Percentiles rank a stretch among this genome's conserved stretches.
phyloP scores from a whole-genome alignment of 2,113 vertebrate species.

The Mus spicilegus region DNA sequence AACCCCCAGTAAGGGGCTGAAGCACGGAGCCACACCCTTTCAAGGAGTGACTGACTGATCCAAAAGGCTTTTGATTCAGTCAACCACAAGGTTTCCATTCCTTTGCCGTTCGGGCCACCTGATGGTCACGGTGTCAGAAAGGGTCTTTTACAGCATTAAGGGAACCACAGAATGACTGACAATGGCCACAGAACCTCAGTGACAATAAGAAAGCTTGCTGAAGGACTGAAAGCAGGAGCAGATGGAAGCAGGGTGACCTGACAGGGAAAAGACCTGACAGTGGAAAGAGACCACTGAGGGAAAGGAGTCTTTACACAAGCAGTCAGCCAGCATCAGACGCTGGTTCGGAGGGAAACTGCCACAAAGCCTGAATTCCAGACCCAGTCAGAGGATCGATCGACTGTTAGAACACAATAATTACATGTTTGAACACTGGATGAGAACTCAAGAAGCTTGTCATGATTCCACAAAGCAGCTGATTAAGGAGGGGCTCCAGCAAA shows the following conservation, averaged over 20 bases:
- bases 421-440: not conserved
- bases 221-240: not conserved
- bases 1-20: not conserved
- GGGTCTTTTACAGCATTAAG: not conserved
- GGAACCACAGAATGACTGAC: not conserved
- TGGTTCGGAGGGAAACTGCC: not conserved
- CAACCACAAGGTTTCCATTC: not conserved
- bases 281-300: not conserved
- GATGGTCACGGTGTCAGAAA: not conserved
- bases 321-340: not conserved
- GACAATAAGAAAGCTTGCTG: fast-evolving
- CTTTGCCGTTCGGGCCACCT: not conserved
- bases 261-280: not conserved
- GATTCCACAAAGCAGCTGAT: not conserved
- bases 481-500: not conserved
- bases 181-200: not conserved
- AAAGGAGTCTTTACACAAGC: not conserved
- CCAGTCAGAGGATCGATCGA: not conserved
- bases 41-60: not conserved
- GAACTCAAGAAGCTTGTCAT: not conserved
- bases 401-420: not conserved
- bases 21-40: not conserved
- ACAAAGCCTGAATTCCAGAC: not conserved
- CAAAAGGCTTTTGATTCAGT: not conserved
- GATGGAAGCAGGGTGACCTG: too few relatives aligned